Conservation (phyloP, 2,888 invertebrate species). For the Mimas tiliae region DNA sequence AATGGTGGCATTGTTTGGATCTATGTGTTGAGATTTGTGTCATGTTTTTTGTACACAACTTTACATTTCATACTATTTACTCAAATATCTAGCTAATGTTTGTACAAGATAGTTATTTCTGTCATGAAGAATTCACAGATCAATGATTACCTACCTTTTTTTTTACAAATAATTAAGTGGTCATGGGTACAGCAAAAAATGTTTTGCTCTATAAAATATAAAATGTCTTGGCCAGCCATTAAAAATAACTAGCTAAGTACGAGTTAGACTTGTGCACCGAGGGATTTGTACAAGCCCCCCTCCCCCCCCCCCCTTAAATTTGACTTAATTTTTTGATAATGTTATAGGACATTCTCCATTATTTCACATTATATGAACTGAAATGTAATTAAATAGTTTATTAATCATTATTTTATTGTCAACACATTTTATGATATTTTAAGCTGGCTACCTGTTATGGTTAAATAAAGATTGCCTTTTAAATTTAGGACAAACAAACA, state of each 20-base stretch:
- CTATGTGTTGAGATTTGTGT: background rate
- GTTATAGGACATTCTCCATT: too few relatives aligned
- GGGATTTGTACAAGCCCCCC: too few relatives aligned
- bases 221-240: background rate
- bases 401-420: too few relatives aligned
- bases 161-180: background rate
- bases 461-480: too few relatives aligned
- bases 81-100: background rate
- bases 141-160: background rate
- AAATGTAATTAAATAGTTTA: too few relatives aligned
- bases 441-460: too few relatives aligned
- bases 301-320: too few relatives aligned
- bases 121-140: background rate
- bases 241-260: background rate
- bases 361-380: too few relatives aligned
- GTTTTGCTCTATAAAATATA: background rate
- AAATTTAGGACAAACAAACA: too few relatives aligned
- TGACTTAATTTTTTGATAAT: too few relatives aligned
- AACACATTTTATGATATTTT: too few relatives aligned
- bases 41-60: background rate
- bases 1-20: constrained; percentile 49
- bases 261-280: too few relatives aligned
- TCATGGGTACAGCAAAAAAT: background rate
- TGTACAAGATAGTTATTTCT: background rate
- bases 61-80: background rate